Conservation (phyloP, 2,888 invertebrate species). For the Pristionchus japonicus region DNA sequence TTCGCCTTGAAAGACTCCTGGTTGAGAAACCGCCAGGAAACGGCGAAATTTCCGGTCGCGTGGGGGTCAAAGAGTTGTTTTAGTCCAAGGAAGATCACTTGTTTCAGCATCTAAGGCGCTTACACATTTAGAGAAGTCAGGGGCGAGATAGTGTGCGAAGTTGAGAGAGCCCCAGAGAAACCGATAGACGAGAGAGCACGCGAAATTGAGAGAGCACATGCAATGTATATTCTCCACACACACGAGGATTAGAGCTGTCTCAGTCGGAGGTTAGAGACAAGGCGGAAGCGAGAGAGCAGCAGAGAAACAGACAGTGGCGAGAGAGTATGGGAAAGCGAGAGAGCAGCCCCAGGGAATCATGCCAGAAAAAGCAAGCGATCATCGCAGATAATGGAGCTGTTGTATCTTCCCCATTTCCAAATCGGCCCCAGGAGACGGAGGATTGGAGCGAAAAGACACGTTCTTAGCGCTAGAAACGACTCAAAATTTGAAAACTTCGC, state of each 20-base stretch:
- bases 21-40: not conserved
- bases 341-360: not conserved
- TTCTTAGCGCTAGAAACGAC: too few species aligned
- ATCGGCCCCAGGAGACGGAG: not conserved
- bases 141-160: not conserved
- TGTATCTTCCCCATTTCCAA: not conserved
- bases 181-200: not conserved
- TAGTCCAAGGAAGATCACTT: not conserved
- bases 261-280: not conserved
- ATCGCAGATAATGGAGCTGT: not conserved
- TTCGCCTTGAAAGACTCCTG: too few species aligned
- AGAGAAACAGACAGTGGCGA: not conserved
- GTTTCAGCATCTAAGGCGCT: not conserved
- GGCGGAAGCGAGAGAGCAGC: not conserved
- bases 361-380: not conserved
- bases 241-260: not conserved
- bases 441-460: not conserved
- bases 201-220: not conserved
- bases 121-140: not conserved
- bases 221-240: not conserved
- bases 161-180: too few species aligned
- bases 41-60: not conserved
- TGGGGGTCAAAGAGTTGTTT: not conserved
- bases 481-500: too few species aligned
- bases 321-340: not conserved